Conservation (phyloP, 2,888 invertebrate genomes). For the Sinodicranocentrus sp. region DNA sequence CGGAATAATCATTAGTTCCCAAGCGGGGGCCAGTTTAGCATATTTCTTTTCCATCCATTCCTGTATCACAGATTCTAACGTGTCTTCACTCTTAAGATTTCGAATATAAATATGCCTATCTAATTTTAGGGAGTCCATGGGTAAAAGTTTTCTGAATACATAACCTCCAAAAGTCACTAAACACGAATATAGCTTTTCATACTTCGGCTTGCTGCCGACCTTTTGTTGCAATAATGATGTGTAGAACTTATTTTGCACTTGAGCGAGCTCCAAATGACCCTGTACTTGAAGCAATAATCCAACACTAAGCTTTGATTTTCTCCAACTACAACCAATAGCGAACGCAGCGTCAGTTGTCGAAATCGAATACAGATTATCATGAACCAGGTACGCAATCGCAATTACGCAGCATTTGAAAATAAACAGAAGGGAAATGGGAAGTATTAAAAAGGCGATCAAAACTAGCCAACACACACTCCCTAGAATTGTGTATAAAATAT, state of each 20-base stretch:
- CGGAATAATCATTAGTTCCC: slow-evolving; percentile 70
- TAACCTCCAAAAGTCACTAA: slow-evolving; percentile 70
- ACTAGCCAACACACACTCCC: slow-evolving; percentile 64
- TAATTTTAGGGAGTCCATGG: slow-evolving; percentile 58
- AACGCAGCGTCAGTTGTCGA: slow-evolving; percentile 69
- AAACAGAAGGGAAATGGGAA: slow-evolving; percentile 67
- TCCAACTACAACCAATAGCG: slow-evolving; percentile 67
- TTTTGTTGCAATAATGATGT: slow-evolving; percentile 60
- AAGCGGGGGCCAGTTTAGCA: slow-evolving; percentile 60
- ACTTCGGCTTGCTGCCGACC: slow-evolving; percentile 64
- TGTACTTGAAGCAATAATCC: slow-evolving; percentile 63
- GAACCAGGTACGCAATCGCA: slow-evolving; percentile 48
- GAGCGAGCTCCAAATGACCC: slow-evolving; percentile 62
- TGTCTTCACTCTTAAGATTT: slow-evolving; percentile 33
- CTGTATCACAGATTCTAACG: slow-evolving; percentile 57
- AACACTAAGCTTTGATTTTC: slow-evolving; percentile 70
- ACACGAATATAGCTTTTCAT: slow-evolving; percentile 70
- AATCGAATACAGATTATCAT: slow-evolving; percentile 63
- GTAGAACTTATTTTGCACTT: slow-evolving; percentile 68
- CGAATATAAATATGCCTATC: slow-evolving; percentile 63
- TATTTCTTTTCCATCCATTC: slow-evolving; percentile 66
- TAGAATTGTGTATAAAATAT: slow-evolving; percentile 35
- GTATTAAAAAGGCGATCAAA: slow-evolving; percentile 55
- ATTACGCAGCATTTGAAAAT: slow-evolving; percentile 64
- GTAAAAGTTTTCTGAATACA: slow-evolving; percentile 67